Percentiles rank a stretch among this genome's conserved stretches.
Evolutionary conservation across 2,797 vertebrate genomes (phyloP).

Genomic region (Sardinella longiceps): DNA sequence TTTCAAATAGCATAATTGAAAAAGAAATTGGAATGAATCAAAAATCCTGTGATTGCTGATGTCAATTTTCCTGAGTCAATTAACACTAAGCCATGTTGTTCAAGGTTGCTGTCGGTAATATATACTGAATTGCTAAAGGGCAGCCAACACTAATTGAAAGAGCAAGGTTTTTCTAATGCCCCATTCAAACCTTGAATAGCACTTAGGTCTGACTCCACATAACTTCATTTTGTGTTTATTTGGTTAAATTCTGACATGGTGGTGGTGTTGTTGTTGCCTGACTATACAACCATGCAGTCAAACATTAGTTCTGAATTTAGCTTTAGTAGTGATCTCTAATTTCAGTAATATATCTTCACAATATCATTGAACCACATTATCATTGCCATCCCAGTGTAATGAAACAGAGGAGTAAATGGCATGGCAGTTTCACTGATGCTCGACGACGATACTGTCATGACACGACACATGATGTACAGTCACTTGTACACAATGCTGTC

Average conservation of each 20-base stretch:
- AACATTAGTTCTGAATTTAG: not conserved
- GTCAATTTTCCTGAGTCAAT: too few species aligned
- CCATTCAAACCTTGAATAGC: too few species aligned
- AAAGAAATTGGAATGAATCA: not conserved
- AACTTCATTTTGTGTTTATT: too few species aligned
- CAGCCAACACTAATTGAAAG: too few species aligned
- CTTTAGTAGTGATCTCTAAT: too few species aligned
- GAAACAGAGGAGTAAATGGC: not conserved
- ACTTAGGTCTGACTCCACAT: too few species aligned
- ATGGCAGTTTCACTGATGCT: not conserved
- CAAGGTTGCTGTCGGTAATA: too few species aligned
- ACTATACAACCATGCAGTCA: not conserved
- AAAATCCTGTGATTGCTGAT: not conserved
- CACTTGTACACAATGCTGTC: not conserved
- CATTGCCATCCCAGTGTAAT: not conserved
- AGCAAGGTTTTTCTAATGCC: too few species aligned
- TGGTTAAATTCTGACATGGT: too few species aligned
- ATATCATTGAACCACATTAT: not conserved
- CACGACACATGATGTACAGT: not conserved
- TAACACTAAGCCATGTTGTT: too few species aligned
- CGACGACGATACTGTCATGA: not conserved
- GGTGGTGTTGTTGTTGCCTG: too few species aligned
- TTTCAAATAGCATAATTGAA: not conserved
- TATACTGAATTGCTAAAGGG: too few species aligned
- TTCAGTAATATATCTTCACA: not conserved